These are phyloP conservation scores for Tryphoninae sp. DNA, from an alignment of 2,888 invertebrate genomes.

Conservation along the genomic window DNA sequence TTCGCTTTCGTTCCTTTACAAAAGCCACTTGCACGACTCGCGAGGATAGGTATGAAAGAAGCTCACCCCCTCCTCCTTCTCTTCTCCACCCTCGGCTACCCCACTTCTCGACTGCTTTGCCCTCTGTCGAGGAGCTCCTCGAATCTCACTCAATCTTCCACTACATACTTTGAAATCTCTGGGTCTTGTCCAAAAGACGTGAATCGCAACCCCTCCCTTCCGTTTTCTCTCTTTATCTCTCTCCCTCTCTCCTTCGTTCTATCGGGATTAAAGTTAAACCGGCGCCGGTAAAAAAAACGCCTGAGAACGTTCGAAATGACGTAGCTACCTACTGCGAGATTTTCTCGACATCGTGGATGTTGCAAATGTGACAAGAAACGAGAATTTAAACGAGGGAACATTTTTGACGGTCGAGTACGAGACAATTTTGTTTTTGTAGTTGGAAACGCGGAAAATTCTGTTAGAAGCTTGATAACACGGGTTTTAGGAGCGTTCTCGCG, in stretches of 20 bases:
- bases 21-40: conserved; percentile 66
- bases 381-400: no score
- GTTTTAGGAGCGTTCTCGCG: not conserved
- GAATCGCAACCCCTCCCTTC: conserved; percentile 11
- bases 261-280: conserved; percentile 3
- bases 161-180: conserved; percentile 37
- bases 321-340: not conserved
- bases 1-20: conserved; percentile 68
- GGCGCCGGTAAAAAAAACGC: not conserved
- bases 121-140: conserved; percentile 24
- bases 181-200: conserved; percentile 30
- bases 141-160: conserved; percentile 31
- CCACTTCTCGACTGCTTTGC: not conserved
- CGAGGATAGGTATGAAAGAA: conserved; percentile 50
- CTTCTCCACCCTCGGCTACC: conserved; percentile 1
- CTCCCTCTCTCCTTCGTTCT: not conserved
- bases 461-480: not conserved
- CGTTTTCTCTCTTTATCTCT: not conserved
- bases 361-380: no score
- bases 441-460: not conserved
- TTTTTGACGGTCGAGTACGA: no score
- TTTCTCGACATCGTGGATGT: not conserved
- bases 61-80: conserved; percentile 55
- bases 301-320: not conserved
- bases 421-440: no score